Evolutionary conservation across 2,888 invertebrate genomes (phyloP), one percentile per base, ranked within the genome.

Genomic region (Atethmia centrago): DNA sequence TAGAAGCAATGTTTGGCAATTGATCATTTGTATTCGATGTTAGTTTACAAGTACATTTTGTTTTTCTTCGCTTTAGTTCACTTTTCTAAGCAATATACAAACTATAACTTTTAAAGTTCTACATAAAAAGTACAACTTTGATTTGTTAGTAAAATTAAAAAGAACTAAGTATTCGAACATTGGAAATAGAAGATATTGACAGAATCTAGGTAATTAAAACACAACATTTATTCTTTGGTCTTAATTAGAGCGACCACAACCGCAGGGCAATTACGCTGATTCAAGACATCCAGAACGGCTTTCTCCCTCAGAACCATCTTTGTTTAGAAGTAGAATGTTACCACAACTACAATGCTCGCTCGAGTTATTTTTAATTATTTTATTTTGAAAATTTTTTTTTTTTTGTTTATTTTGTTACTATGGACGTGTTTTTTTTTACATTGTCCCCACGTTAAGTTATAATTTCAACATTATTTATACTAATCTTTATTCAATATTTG

Each of bases 211-310:
- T 25, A 19, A 40, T 56, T 31, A 36, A 42, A 45, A 42, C 3
- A 45, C 12, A 59, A 21, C 16, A 9, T 3, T 25, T 14, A 40
- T 62, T 55, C 12, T 40, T 31, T 62, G 3, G 19, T 28, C 10
- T 16, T 56, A 62, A 42, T 19, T 16, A 40, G n/a, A 55, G 19
- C 16, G 12, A 8, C 21, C 47, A 21, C 42, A 42, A 12, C 42
- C 42, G 14, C 40, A 31, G 21, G n/a, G 19, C 53, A 62, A 73
- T 74, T 25, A 25, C 19, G 31, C 3, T 74, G 49, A 74, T 74
- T 49, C 42, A 58, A 49, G 28, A 28, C 16, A 31, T 36, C 16
- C 12, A 12, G 25, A 12, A 55, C 19, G n/a, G 0, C 28, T 45
- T 28, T 5, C 28, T 73, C 55, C 40, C 4, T 25, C 7, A 25